Evolutionary conservation across 2,797 vertebrate species (phyloP).

Genomic region (Ispidina picta): DNA sequence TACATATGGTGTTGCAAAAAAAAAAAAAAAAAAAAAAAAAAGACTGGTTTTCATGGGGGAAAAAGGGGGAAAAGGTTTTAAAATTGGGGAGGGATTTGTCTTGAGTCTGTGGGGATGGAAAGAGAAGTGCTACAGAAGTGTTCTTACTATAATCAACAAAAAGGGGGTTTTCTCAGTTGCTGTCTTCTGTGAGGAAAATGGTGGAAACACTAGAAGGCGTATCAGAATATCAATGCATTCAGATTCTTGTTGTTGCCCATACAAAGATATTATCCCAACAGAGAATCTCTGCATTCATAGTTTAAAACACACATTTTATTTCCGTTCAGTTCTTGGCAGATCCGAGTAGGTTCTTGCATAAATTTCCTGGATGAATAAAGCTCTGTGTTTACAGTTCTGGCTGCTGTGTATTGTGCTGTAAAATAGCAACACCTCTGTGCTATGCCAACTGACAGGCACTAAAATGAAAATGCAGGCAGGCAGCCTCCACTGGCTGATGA

Average conservation of each 20-base stretch:
- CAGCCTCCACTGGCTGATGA: not conserved
- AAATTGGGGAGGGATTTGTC: too few relatives aligned
- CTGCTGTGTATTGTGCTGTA: conserved; percentile 8
- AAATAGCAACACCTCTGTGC: not conserved
- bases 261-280: conserved; percentile 8
- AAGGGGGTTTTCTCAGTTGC: not conserved
- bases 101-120: not conserved
- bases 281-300: conserved; percentile 16
- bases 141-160: not conserved
- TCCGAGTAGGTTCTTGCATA: conserved; percentile 19
- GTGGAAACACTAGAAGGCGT: not conserved
- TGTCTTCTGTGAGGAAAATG: not conserved
- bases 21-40: not conserved
- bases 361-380: conserved; percentile 40
- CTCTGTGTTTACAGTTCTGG: conserved; percentile 4
- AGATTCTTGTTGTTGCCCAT: not conserved
- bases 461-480: conserved; percentile 3
- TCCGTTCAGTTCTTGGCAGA: conserved; percentile 31
- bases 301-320: conserved; percentile 12
- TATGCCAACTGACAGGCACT: not conserved
- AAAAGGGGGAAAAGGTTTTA: too few relatives aligned
- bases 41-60: too few relatives aligned
- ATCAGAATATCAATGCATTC: conserved; percentile 1
- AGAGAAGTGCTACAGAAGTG: not conserved
- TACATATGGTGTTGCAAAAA: not conserved